These are phyloP conservation scores for Drosophila nr. perissopoda DNA, from an alignment of 2,888 invertebrate species.

Conservation along the genomic window DNA sequence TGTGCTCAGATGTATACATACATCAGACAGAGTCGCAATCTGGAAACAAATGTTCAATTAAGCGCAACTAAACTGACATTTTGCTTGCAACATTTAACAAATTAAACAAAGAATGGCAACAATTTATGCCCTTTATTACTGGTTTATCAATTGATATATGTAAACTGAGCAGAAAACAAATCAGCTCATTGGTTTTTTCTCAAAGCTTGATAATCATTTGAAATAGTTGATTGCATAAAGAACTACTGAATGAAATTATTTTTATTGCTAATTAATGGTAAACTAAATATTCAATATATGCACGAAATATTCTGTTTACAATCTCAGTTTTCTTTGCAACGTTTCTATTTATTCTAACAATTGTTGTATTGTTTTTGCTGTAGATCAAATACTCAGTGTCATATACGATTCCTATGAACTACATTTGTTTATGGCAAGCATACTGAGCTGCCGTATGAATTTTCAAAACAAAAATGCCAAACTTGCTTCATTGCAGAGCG, in stretches of 20 bases:
- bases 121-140: constrained; percentile 1
- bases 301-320: not conserved
- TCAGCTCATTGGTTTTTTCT: not conserved
- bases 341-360: not conserved
- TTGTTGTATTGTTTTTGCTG: not conserved
- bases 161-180: not conserved
- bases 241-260: not conserved
- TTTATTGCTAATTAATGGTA: not conserved
- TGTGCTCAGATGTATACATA: not conserved
- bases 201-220: not conserved
- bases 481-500: not conserved
- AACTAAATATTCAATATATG: not conserved
- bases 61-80: constrained; percentile 59
- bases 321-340: not conserved
- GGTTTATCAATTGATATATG: not conserved
- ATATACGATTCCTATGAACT: constrained; percentile 1
- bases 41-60: constrained; percentile 62
- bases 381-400: constrained; percentile 4
- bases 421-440: constrained; percentile 22
- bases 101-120: constrained; percentile 31
- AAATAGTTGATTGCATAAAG: not conserved
- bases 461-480: constrained; percentile 4
- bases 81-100: constrained; percentile 64
- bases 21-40: constrained; percentile 8
- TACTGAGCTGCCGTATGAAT: not conserved